Base-by-base conservation (phyloP, 2,888 invertebrate species). In the Xanthia icteritia region DNA sequence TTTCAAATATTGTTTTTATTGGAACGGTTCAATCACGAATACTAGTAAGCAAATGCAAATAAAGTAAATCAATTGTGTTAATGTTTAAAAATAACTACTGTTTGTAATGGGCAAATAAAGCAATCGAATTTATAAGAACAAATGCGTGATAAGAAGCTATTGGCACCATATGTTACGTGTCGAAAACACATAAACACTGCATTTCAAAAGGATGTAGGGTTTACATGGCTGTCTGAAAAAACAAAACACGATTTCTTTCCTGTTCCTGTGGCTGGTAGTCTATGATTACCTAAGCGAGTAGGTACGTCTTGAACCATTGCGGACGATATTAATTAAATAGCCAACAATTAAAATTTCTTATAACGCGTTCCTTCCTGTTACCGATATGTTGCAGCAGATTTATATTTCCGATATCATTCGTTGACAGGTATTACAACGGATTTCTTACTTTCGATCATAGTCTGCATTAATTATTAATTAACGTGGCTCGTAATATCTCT, bases 261-360 rank as follows among this genome's bases (percentile, higher is more conserved):
- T 89, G 73, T 89, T 88, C 79, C 76, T 82, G 84, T 79, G 58
- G 54, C 42, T 82, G 79, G 71, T 75, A 64, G 78, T 61, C 23
- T 69, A 11, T 72, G 73, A 86, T 92, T 91, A 90, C 84, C 83
- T 87, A 91, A 89, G 60, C 77, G 36, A 68, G 36, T 36, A 36
- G 36, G 74, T 79, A 81, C 78, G 79, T 82, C 73, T 83, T 84
- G 51, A 84, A 77, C 56, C 76, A 83, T 76, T 83, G 82, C 91
- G 90, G 91, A 90, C 85, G 86, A 90, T 88, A 90, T 88, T 89
- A 92, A 93, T 93, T 91, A 92, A 84, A 73, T 79, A 77, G 69
- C 56, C 73, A 86, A 90, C 87, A 90, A 92, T 91, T 90, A 90
- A 88, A 88, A 89, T 88, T 84, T 89, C 82, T 79, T 87, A 83